Percentiles rank a stretch among this genome's conserved stretches.
Conservation (phyloP, 2,888 invertebrate species). For the Orchesella flavescens region DNA sequence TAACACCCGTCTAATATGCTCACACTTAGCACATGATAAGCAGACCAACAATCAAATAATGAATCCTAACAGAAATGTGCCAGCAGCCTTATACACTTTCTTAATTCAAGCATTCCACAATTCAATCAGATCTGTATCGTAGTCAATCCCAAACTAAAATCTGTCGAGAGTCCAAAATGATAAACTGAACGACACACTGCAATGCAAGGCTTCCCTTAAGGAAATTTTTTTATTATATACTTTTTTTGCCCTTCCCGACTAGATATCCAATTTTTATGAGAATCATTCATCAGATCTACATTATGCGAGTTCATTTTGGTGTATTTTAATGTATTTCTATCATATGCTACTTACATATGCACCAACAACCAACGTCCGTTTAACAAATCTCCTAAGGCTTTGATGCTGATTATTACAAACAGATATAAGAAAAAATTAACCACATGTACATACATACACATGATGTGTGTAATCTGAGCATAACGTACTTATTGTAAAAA, state of each 20-base stretch:
- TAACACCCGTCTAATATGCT: too few species aligned
- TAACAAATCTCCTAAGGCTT: background rate
- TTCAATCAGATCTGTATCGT: conserved; percentile 38
- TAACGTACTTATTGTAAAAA: conserved; percentile 3
- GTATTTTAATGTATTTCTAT: conserved; percentile 19
- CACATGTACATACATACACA: background rate
- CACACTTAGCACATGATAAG: too few species aligned
- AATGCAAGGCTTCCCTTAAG: conserved; percentile 46
- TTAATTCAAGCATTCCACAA: too few species aligned
- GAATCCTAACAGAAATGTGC: too few species aligned
- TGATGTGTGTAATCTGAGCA: background rate
- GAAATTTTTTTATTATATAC: conserved; percentile 22
- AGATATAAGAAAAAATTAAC: conserved; percentile 27
- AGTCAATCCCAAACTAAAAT: conserved; percentile 46
- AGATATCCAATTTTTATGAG: conserved; percentile 37
- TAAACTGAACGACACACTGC: conserved; percentile 2
- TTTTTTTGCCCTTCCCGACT: conserved; percentile 56
- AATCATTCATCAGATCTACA: conserved; percentile 41
- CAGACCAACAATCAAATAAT: too few species aligned
- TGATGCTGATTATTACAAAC: conserved; percentile 33
- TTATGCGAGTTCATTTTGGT: conserved; percentile 33
- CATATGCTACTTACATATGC: conserved; percentile 6
- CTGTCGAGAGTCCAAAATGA: conserved; percentile 36
- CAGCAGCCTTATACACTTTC: too few species aligned
- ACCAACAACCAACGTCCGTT: conserved; percentile 3